A percentile compares a stretch with the other conserved stretches of the same genome.
Evolutionary conservation across 2,797 vertebrate genomes (phyloP).

Genomic region (Trachurus trachurus): DNA sequence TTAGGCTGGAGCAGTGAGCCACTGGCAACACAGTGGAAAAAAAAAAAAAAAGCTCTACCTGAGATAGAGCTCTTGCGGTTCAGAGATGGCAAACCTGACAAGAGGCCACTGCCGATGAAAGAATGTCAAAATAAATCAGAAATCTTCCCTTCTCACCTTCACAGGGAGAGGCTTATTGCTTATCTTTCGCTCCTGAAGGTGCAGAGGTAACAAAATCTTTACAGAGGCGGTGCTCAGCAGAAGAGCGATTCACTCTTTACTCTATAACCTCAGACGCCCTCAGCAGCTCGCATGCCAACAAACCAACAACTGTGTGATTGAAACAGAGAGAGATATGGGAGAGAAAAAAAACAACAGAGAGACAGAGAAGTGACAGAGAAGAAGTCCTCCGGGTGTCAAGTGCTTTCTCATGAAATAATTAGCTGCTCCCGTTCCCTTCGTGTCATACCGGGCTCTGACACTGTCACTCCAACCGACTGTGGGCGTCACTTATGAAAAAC

Average conservation of each 20-base stretch:
- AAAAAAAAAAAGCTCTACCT: constrained; percentile 19
- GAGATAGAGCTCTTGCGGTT: constrained; percentile 33
- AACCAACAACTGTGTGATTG: constrained; percentile 1
- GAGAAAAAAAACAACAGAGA: background rate
- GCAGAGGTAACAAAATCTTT: constrained; percentile 27
- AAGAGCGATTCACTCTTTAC: background rate
- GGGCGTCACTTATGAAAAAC: constrained; percentile 9
- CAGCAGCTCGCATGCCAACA: background rate
- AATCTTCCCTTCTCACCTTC: constrained; percentile 32
- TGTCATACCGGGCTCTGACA: constrained; percentile 41
- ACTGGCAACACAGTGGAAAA: constrained; percentile 18
- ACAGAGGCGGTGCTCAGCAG: background rate
- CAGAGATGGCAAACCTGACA: constrained; percentile 49
- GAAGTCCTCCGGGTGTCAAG: constrained; percentile 20
- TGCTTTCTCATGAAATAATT: constrained; percentile 63
- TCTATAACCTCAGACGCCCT: background rate
- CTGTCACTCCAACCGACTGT: constrained; percentile 46
- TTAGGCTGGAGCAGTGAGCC: constrained; percentile 54
- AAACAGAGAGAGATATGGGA: constrained; percentile 9
- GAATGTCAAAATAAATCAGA: constrained; percentile 44
- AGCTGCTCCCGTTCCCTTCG: constrained; percentile 23
- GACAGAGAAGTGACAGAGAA: background rate
- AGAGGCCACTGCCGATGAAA: constrained; percentile 31
- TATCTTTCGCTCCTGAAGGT: constrained; percentile 30
- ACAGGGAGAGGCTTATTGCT: constrained; percentile 19